Base-by-base conservation (phyloP, 1,140 invertebrate genomes). In the Littorina saxatilis region DNA sequence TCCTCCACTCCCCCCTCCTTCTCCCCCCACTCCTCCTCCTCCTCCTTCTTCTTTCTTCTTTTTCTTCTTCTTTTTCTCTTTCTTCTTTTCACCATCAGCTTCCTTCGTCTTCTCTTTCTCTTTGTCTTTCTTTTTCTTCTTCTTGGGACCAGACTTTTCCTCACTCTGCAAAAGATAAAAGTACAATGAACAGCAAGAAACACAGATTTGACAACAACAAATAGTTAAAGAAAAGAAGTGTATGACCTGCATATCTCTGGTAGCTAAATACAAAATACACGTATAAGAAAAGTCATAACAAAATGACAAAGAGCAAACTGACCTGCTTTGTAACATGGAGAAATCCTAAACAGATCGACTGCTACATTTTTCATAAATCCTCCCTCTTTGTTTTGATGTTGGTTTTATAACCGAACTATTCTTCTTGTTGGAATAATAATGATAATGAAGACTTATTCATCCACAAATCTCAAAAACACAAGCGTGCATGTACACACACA, bases 11-110 rank as follows among this genome's bases (percentile, higher is more conserved):
- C 92, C 50, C 93, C 91, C 50, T 52, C 93, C 91, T 88, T 92
- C 90, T 89, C 93, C 87, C 90, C 92, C 90, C 88, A 94, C 87
- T 90, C 92, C 90, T 85, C 92, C 88, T 90, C 93, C 91, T 85
- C 93, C 88, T 86, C 87, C 77, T 73, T 76, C 37, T 81, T 76
- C 82, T 81, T 66, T 73, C 27, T 80, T 78, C 82, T 83, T 78
- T 78, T 84, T 52, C 83, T 81, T 80, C 79, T 58, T 37, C 81
- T 84, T 61, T 80, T 83, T 78, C 73, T 85, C 85, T 91, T 92
- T 47, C 93, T 92, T 63, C 93, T 92, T 66, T 35, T 84, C 91
- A 92, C 81, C 93, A 89, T 87, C 92, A 90, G 86, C 93, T 86
- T 89, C 92, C 90, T 88, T 94, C 87, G 89, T 93, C 91, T 85